phyloP scores from a whole-genome alignment of 2,113 vertebrate genomes.

The Psammodynastes pulverulentus region DNA sequence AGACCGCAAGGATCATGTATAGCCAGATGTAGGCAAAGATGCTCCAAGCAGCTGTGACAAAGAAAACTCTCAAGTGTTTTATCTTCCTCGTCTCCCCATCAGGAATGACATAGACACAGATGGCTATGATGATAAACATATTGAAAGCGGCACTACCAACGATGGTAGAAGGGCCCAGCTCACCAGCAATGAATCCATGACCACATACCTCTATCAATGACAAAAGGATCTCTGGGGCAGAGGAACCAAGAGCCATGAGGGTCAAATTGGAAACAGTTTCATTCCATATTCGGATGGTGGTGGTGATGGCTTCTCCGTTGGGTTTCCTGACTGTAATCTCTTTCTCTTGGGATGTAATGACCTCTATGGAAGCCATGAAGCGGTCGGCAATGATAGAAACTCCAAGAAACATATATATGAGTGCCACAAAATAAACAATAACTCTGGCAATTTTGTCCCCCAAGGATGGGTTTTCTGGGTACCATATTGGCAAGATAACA shows the following conservation, averaged over 20 bases:
- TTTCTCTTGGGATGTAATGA: conserved; percentile 96
- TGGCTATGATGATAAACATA: conserved; percentile 97
- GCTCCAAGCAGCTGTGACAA: conserved; percentile 95
- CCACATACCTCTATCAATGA: conserved; percentile 97
- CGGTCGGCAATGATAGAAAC: conserved; percentile 98
- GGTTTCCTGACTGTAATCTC: conserved; percentile 92
- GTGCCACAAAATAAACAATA: conserved; percentile 97
- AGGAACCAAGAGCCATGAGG: conserved; percentile 96
- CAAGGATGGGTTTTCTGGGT: conserved; percentile 96
- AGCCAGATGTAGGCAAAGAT: conserved; percentile 99
- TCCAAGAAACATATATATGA: conserved; percentile 99
- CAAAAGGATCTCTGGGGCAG: conserved; percentile 93
- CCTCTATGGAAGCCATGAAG: conserved; percentile 99
- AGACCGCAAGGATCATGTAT: conserved; percentile 97
- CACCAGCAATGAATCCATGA: conserved; percentile 87
- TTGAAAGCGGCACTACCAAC: conserved; percentile 98
- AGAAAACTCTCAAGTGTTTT: conserved; percentile 96
- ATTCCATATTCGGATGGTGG: conserved; percentile 94
- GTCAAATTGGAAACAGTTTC: conserved; percentile 98
- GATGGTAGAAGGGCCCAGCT: conserved; percentile 93
- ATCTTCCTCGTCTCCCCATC: conserved; percentile 95
- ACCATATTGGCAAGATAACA: conserved; percentile 98
- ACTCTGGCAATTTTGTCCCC: conserved; percentile 98
- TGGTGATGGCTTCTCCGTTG: conserved; percentile 93
- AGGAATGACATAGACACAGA: conserved; percentile 93